These are phyloP conservation scores for Cottus gobio DNA, from an alignment of 2,113 vertebrate genomes.

Conservation along the genomic window DNA sequence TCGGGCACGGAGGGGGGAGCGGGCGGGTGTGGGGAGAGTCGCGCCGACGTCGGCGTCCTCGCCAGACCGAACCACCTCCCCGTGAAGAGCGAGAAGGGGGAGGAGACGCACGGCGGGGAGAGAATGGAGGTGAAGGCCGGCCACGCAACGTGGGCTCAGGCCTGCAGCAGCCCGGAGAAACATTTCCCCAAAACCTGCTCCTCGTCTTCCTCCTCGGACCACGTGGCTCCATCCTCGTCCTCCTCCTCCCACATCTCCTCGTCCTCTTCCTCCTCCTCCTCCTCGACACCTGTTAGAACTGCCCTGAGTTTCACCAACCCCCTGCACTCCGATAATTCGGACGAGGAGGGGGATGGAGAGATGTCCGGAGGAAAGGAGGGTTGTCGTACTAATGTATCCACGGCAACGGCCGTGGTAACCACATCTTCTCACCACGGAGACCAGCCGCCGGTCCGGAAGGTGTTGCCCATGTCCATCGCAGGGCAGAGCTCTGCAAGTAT, in stretches of 20 bases:
- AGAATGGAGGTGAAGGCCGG: conserved; percentile 77
- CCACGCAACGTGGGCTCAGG: conserved; percentile 81
- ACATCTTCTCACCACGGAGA: conserved; percentile 81
- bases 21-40: conserved; percentile 65
- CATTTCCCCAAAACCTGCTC: conserved; percentile 69
- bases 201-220: conserved; percentile 74
- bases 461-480: conserved; percentile 91
- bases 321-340: conserved; percentile 94
- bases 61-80: conserved; percentile 91
- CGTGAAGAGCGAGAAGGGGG: conserved; percentile 82
- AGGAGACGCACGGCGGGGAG: conserved; percentile 43
- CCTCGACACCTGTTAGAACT: conserved; percentile 77
- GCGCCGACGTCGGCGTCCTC: conserved; percentile 70
- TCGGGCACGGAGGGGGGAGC: conserved; percentile 78
- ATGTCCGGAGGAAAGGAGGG: conserved; percentile 54
- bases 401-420: conserved; percentile 88
- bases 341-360: conserved; percentile 88
- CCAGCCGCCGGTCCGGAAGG: conserved; percentile 86
- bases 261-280: conserved; percentile 71
- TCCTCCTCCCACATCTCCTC: conserved; percentile 70
- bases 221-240: conserved; percentile 60
- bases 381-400: conserved; percentile 83
- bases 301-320: conserved; percentile 97
- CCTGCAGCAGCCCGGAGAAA: conserved; percentile 79
- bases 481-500: conserved; percentile 89